Percentiles rank a stretch among this genome's conserved stretches.
phyloP scores from a whole-genome alignment of 1,140 invertebrate genomes.

The Coelopa frigida region DNA sequence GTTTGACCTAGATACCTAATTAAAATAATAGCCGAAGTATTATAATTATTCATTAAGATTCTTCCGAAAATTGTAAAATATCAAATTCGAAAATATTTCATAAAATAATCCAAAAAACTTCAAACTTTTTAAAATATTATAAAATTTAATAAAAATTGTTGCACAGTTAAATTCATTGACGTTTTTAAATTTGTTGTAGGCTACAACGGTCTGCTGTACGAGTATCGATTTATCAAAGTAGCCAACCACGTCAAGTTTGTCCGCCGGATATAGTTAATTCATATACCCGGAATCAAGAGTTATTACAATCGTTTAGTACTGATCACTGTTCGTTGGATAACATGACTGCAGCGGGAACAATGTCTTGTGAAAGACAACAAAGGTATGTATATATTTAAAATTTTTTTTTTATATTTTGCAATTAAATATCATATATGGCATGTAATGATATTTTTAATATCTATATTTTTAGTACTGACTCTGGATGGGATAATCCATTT shows the following conservation, averaged over 20 bases:
- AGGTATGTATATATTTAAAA: constrained; percentile 23
- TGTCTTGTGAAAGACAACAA: constrained; percentile 39
- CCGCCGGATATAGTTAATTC: constrained; percentile 42
- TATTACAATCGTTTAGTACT: constrained; percentile 4
- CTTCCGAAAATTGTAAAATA: no score
- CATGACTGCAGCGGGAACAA: constrained; percentile 31
- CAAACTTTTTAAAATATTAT: no score
- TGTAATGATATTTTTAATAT: not conserved
- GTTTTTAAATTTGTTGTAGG: constrained; percentile 55
- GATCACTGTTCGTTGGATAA: constrained; percentile 15
- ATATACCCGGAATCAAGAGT: constrained; percentile 9
- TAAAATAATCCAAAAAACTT: no score
- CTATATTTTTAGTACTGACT: constrained; percentile 74
- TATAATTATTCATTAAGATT: no score
- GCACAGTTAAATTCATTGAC: no score
- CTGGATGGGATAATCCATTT: constrained; percentile 95
- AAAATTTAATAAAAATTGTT: no score
- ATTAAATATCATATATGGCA: no score
- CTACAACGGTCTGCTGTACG: constrained; percentile 66
- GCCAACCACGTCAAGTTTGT: constrained; percentile 62
- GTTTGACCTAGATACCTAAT: no score
- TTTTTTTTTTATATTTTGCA: no score
- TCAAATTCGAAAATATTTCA: no score
- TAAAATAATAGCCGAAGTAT: no score
- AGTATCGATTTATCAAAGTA: constrained; percentile 72